phyloP scores from a whole-genome alignment of 2,797 vertebrate genomes.

The Muscicapa striata region DNA sequence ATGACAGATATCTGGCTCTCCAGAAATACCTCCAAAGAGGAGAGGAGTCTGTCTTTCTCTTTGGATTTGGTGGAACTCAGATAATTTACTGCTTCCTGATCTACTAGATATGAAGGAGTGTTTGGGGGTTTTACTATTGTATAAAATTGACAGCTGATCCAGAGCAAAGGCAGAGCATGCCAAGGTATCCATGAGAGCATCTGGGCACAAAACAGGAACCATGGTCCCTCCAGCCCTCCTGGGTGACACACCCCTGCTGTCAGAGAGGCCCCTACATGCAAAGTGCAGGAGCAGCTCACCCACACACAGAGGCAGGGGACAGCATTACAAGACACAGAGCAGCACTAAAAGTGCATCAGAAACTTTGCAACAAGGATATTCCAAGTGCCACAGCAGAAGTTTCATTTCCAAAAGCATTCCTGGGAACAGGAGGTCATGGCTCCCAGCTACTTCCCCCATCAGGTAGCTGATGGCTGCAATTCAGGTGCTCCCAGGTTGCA shows the following conservation, averaged over 20 bases:
- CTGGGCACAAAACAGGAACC: background rate
- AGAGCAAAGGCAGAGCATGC: background rate
- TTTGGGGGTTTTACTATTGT: background rate
- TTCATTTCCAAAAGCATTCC: background rate
- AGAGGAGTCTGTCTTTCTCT: background rate
- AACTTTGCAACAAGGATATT: background rate
- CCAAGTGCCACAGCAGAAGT: background rate
- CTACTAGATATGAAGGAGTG: background rate
- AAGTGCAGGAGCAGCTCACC: background rate
- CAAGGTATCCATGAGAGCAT: background rate
- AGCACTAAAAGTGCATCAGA: background rate
- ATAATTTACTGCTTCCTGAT: background rate
- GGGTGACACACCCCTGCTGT: accelerated
- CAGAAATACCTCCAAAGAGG: background rate
- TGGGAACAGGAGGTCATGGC: background rate
- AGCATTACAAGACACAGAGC: background rate
- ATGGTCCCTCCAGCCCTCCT: background rate
- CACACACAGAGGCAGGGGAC: background rate
- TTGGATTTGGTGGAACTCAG: background rate
- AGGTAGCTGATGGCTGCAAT: background rate
- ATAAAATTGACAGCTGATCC: background rate
- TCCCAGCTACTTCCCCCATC: background rate
- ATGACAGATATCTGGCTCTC: background rate
- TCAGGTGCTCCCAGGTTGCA: accelerated
- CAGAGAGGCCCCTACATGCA: background rate